Base-by-base conservation (phyloP, 2,888 invertebrate genomes). In the Chloromyia formosa region DNA sequence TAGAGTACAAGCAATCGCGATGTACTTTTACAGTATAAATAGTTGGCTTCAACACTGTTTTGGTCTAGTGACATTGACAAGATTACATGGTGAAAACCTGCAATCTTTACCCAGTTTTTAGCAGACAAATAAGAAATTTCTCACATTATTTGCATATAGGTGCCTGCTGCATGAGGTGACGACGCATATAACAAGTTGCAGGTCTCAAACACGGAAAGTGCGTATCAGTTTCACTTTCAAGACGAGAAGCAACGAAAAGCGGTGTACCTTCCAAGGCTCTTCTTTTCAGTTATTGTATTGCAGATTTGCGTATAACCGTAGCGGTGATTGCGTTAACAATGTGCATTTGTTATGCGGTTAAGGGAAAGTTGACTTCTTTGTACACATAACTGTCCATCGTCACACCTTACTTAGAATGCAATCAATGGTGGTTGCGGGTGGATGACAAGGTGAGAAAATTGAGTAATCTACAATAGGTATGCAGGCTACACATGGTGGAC, bases 141-240 rank as follows among this genome's bases (percentile, higher is more conserved):
- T 58, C 71, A 71, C 71, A 71, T 56, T 56, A 71, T 58, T 58
- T 20, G 22, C 66, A 66, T 49, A 49, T 22, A 66, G 4, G 27
- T 35, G 45, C 49, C 1, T 20, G 14, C 18, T 7, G 22, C 53
- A 12, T 12, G 14, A 53, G 56, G 22, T n/a, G 56, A 20, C 20
- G 20, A 56, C 27, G 27, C 27, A 35, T 35, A 35, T 0, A 3
- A 56, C 16, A 14, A 16, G 45, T 20, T 5, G 22, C 10, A 49
- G 71, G 20, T 18, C n/a, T 40, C 27, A 9, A 69, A 35, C 12
- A 40, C 71, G 71, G 71, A 71, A 71, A 58, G 58, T 20, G 40
- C 56, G 23, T 56, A 71, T 71, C 71, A 56, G 71, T 71, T 71
- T 71, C 71, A 71, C 71, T 71, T 71, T 71, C 71, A 20, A 49